These are phyloP conservation scores for Steromphala cineraria DNA, from an alignment of 2,888 invertebrate species.

Conservation along the genomic window DNA sequence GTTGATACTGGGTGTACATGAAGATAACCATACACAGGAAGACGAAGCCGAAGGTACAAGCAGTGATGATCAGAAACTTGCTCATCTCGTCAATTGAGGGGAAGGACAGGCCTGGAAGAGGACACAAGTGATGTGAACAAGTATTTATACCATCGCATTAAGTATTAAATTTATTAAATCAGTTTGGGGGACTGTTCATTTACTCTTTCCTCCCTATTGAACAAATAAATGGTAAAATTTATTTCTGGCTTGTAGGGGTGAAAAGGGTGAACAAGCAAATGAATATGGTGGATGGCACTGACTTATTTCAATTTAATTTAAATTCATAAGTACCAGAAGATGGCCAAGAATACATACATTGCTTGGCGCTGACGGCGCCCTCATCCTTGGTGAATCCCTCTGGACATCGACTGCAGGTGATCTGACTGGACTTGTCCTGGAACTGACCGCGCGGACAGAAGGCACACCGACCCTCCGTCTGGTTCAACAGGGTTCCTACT, in stretches of 20 bases:
- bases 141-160: background rate
- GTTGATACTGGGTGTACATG: slow-evolving; percentile 62
- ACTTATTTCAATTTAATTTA: too few relatives aligned
- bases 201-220: too few relatives aligned
- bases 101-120: slow-evolving; percentile 52
- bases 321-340: too few relatives aligned
- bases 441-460: slow-evolving; percentile 57
- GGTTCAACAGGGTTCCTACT: slow-evolving; percentile 57
- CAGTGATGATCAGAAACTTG: slow-evolving; percentile 63
- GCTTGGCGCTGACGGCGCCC: slow-evolving; percentile 49
- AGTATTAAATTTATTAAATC: background rate
- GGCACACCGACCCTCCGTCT: slow-evolving; percentile 45
- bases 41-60: slow-evolving; percentile 66
- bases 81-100: slow-evolving; percentile 67
- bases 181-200: too few relatives aligned
- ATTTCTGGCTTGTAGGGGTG: too few relatives aligned
- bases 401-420: slow-evolving; percentile 53
- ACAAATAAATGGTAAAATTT: too few relatives aligned
- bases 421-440: slow-evolving; percentile 55
- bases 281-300: too few relatives aligned
- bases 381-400: slow-evolving; percentile 52
- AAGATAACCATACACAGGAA: slow-evolving; percentile 66
- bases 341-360: slow-evolving; percentile 47
- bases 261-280: too few relatives aligned
- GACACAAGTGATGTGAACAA: background rate